Conservation (phyloP, 2,888 invertebrate species). For the Agrilus biguttatus region DNA sequence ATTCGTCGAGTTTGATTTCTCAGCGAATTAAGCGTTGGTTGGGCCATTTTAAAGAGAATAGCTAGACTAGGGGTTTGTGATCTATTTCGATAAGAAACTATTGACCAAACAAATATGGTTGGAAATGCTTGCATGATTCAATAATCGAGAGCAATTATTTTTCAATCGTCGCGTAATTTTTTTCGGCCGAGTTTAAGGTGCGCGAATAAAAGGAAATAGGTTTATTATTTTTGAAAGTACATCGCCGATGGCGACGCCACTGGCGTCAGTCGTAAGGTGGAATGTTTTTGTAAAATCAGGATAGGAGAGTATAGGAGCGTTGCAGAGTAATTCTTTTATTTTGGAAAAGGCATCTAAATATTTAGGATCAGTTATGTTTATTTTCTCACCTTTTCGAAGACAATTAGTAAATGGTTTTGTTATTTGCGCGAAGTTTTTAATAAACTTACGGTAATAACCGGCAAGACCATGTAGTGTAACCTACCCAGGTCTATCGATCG, state of each 20-base stretch:
- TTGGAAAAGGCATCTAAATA: conserved; percentile 4
- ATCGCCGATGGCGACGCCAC: conserved; percentile 2
- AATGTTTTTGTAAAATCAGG: conserved; percentile 6
- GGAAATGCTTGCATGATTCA: conserved; percentile 1
- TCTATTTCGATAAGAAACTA: conserved; percentile 5
- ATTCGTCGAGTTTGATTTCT: conserved; percentile 2
- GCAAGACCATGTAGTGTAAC: no score
- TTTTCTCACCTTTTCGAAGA: conserved; percentile 4
- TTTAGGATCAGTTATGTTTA: conserved; percentile 3
- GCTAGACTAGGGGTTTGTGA: conserved; percentile 4
- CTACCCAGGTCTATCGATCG: no score
- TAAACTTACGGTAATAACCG: conserved; percentile 8
- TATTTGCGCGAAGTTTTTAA: conserved; percentile 7
- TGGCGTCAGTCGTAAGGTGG: conserved; percentile 6
- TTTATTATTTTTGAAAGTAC: conserved; percentile 1
- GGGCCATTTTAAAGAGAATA: conserved; percentile 3
- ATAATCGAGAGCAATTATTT: conserved; percentile 3
- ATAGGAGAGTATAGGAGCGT: conserved; percentile 5
- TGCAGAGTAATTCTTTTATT: conserved; percentile 2
- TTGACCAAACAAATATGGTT: conserved; percentile 5
- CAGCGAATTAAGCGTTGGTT: conserved; percentile 2
- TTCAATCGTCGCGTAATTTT: conserved; percentile 3
- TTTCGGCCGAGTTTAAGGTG: conserved; percentile 4
- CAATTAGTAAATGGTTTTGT: conserved; percentile 4
- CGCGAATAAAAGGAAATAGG: conserved; percentile 5